Percentiles rank a stretch among this genome's conserved stretches.
phyloP scores from a whole-genome alignment of 2,888 invertebrate genomes.

The Capitulum mitella region DNA sequence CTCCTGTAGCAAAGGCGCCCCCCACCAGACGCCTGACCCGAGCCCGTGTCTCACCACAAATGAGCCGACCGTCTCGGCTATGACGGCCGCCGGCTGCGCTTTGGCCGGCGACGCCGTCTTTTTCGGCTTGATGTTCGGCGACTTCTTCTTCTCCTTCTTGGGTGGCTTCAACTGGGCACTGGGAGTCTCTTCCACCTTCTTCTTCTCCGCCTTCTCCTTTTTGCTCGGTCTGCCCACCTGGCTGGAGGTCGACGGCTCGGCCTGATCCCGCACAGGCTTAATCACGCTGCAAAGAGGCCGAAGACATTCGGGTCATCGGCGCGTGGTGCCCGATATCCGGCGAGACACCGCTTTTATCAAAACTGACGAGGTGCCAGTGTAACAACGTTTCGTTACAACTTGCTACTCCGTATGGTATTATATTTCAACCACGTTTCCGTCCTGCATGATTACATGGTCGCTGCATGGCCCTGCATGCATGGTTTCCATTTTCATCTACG shows the following conservation, averaged over 20 bases:
- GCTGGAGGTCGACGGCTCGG: background rate
- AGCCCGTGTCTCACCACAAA: background rate
- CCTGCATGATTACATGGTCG: no score
- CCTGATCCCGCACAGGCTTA: background rate
- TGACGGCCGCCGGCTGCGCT: background rate
- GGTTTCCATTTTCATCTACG: no score
- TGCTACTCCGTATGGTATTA: no score
- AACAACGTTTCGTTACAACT: no score
- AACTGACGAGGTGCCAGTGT: no score
- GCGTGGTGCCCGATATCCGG: no score
- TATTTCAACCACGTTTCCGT: no score
- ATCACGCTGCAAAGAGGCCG: background rate
- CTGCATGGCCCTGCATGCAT: no score
- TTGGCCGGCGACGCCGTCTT: background rate
- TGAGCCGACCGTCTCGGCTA: conserved; percentile 23
- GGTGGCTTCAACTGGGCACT: conserved; percentile 1
- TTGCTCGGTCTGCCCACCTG: background rate
- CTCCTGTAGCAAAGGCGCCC: no score
- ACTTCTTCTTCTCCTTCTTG: conserved; percentile 30
- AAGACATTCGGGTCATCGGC: no score
- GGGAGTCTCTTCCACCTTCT: background rate
- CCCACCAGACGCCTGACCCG: background rate
- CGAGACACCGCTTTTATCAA: no score
- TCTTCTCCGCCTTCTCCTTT: background rate
- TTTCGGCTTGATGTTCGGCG: background rate